A percentile compares a stretch with the other conserved stretches of the same genome.
Conservation (phyloP, 2,797 vertebrate species). For the Xenops minutus region DNA sequence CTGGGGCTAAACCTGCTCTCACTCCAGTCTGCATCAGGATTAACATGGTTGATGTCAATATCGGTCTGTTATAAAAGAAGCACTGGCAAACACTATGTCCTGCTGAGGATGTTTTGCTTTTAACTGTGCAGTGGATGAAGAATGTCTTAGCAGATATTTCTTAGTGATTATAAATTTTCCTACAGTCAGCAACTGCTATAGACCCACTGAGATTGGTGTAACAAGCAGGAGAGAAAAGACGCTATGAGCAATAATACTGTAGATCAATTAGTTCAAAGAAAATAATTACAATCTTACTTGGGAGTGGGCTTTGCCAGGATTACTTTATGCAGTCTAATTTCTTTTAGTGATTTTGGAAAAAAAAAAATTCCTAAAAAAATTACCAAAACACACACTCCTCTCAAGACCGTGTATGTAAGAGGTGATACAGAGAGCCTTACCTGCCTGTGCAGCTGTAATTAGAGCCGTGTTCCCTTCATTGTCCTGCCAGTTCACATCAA, state of each 20-base stretch:
- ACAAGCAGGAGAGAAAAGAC: not conserved
- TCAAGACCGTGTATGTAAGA: not conserved
- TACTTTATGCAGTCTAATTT: not conserved
- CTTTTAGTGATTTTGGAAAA: not conserved
- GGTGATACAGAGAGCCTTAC: conserved; percentile 73
- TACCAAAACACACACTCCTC: not conserved
- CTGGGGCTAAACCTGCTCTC: not conserved
- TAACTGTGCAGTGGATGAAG: not conserved
- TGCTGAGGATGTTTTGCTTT: not conserved
- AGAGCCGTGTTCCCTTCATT: conserved; percentile 95
- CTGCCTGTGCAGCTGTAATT: conserved; percentile 94
- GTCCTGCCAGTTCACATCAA: conserved; percentile 98
- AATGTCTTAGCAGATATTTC: not conserved
- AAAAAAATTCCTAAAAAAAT: not conserved
- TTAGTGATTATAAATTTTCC: not conserved
- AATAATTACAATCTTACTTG: not conserved
- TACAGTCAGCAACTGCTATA: not conserved
- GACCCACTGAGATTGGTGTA: not conserved
- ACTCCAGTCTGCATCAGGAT: not conserved
- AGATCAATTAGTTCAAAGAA: not conserved
- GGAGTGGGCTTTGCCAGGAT: not conserved
- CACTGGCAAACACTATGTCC: not conserved
- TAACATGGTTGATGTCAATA: not conserved
- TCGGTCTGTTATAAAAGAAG: not conserved
- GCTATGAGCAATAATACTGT: not conserved